Base-by-base conservation (phyloP, 2,888 invertebrate species). In the Dicyrtomina minuta region DNA sequence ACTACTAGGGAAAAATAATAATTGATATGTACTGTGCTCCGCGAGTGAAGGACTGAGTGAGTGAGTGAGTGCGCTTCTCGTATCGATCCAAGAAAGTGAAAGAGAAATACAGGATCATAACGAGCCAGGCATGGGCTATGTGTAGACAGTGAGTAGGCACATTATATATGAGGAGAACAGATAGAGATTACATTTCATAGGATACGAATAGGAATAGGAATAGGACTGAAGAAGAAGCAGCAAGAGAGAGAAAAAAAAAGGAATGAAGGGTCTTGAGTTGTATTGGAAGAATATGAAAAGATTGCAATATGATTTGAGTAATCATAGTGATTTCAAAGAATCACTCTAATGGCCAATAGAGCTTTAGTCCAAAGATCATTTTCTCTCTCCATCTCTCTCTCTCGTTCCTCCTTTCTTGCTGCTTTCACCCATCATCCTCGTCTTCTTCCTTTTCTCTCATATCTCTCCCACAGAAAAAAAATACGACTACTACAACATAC, bases 251-350 rank as follows among this genome's bases (percentile, higher is more conserved):
- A 27, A 46, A n/a, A 55, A 6, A n/a, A 53, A 39, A 51, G 43
- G 26, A 61, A 33, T 46, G 49, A 27, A 67, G 46, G 62, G 49
- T 69, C 46, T 64, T 41, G 24, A 26, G 51, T 62, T 58, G 67
- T 58, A 60, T 59, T 59, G 51, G 62, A 24, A 62, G 53, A 56
- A 46, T 33, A 33, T 33, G 56, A 68, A 68, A 61, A 64, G 69
- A 69, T 56, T 55, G 62, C 17, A 61, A 70, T 67, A 70, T 70
- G 67, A 67, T 70, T 67, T 67, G 67, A 67, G 67, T 67, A 70
- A 70, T 70, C 70, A 70, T 67, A 58, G 64, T 70, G 67, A 67
- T 70, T 70, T 70, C 59, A 70, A 67, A 61, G 70, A 62, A 67
- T 67, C 67, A 58, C 64, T 62, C 58, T 70, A 70, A 70, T 70